phyloP scores from a whole-genome alignment of 2,797 vertebrate genomes.

The Bradypodion pumilum region DNA sequence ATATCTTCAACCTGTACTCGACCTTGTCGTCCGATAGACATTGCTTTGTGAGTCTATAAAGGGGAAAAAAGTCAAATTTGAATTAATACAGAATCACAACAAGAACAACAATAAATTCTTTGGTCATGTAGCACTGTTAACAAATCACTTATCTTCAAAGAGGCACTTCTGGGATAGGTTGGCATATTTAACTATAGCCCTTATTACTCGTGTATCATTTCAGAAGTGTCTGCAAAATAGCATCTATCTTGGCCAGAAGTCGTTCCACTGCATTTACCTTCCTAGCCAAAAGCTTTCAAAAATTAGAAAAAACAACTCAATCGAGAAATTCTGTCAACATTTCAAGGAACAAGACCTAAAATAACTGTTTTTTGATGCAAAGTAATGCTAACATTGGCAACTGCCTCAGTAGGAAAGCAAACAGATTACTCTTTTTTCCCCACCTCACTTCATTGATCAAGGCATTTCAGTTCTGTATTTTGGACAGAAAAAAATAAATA shows the following conservation, averaged over 20 bases:
- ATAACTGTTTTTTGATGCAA: not conserved
- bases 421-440: too few relatives aligned
- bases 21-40: constrained; percentile 96
- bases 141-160: not conserved
- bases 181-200: not conserved
- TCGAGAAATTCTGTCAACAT: not conserved
- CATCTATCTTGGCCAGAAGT: not conserved
- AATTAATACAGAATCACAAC: not conserved
- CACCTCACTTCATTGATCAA: not conserved
- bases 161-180: not conserved
- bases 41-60: constrained; percentile 92
- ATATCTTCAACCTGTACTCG: constrained; percentile 98
- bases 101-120: not conserved
- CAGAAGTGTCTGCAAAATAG: not conserved
- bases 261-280: not conserved
- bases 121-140: not conserved
- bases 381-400: not conserved
- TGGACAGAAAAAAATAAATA: not conserved
- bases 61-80: constrained; percentile 17
- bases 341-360: not conserved
- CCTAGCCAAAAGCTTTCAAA: not conserved
- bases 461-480: not conserved
- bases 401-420: not conserved
- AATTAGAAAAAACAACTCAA: not conserved
- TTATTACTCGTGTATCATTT: not conserved